A percentile compares a stretch with the other conserved stretches of the same genome.
Conservation (phyloP, 2,113 vertebrate species). For the Oceanites oceanicus region DNA sequence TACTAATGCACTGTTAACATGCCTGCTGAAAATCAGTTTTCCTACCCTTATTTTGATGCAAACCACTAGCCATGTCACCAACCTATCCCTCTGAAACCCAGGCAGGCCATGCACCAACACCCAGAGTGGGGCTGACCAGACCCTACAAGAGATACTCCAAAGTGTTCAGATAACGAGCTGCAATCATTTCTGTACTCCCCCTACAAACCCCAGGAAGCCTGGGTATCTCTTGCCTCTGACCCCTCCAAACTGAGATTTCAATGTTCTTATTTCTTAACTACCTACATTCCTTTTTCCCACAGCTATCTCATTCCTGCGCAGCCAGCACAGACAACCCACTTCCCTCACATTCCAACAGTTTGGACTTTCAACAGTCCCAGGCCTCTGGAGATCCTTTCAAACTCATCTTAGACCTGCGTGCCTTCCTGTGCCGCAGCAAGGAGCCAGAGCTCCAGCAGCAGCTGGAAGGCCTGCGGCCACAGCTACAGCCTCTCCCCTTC, state of each 20-base stretch:
- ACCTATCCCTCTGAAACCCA: background rate
- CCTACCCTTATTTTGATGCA: background rate
- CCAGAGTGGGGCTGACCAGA: background rate
- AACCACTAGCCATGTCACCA: background rate
- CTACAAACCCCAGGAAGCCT: background rate
- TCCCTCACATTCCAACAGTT: background rate
- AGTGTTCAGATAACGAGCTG: background rate
- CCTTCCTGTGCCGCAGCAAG: background rate
- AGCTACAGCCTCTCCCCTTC: accelerated
- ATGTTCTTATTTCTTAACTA: background rate
- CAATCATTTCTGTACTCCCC: background rate
- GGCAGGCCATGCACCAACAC: background rate
- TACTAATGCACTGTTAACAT: background rate
- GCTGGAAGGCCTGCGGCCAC: background rate
- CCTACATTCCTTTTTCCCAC: background rate
- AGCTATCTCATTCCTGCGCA: background rate
- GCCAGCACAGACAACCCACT: background rate
- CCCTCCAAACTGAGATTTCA: background rate
- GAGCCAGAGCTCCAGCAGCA: background rate
- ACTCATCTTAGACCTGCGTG: background rate
- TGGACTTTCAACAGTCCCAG: background rate
- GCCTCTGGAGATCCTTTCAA: background rate
- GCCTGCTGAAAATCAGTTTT: background rate
- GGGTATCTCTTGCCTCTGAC: background rate
- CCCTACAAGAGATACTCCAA: background rate